Base-by-base conservation (phyloP, 1,140 invertebrate species). In the Condylostylus longicornis region DNA sequence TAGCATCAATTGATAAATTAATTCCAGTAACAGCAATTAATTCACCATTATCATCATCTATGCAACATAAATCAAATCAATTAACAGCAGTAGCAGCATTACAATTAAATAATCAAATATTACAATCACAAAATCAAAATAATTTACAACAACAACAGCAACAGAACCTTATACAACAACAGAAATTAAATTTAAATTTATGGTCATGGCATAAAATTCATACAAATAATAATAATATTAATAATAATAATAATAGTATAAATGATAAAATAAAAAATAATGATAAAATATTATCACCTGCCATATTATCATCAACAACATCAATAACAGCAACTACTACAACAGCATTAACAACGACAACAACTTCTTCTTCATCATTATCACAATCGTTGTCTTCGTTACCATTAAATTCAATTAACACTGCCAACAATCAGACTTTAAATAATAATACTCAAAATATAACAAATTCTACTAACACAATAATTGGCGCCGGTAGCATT, bases 51-150 rank as follows among this genome's bases (percentile, higher is more conserved):
- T n/a, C n/a, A n/a, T n/a, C n/a, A n/a, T n/a, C n/a, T n/a, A n/a
- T n/a, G n/a, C n/a, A n/a, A 13, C 8, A 27, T 13, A 27, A 41
- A 28, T n/a, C 15, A 19, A 33, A 7, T 18, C 18, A 27, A 23
- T 30, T 35, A 33, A 41, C 28, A 19, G 31, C 33, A 41, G 35
- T 39, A 43, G 42, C 40, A 20, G 3, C 9, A 32, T 29, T 17
- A 18, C 8, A 30, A 37, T 33, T 37, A n/a, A 40, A 32, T 17
- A 34, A 15, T 17, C 28, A 15, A 25, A 57, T 50, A 23, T 56
- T 57, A 54, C 49, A 53, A 33, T 50, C 54, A 36, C 54, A 57
- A 43, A 42, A n/a, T n/a, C n/a, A n/a, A n/a, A n/a, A n/a, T n/a
- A n/a, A n/a, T n/a, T n/a, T n/a, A n/a, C n/a, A 30, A 29, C 38